These are phyloP conservation scores for Matsumyia berberina DNA, from an alignment of 2,888 invertebrate species.

Conservation along the genomic window DNA sequence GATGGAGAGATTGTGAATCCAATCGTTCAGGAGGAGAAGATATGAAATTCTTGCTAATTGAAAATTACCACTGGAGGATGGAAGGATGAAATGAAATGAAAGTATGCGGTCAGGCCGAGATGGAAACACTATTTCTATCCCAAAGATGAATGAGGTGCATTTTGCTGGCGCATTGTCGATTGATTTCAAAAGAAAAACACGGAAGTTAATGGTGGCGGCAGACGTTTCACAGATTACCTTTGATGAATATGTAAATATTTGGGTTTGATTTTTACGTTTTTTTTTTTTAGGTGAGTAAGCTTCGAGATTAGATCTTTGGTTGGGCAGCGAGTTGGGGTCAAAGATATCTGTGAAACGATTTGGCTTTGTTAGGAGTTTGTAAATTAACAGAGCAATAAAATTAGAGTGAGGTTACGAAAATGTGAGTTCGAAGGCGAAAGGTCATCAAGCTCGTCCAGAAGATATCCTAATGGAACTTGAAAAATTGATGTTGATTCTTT, in stretches of 20 bases:
- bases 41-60: conserved; percentile 71
- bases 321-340: conserved; percentile 28
- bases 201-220: conserved; percentile 32
- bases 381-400: conserved; percentile 16
- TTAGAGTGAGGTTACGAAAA: conserved; percentile 12
- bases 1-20: conserved; percentile 17
- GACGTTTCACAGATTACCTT: neutral
- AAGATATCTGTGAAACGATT: conserved; percentile 15
- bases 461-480: conserved; percentile 13
- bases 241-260: conserved; percentile 52
- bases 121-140: conserved; percentile 9
- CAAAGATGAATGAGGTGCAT: conserved; percentile 58
- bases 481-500: neutral
- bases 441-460: neutral
- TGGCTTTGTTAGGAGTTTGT: neutral
- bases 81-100: conserved; percentile 33
- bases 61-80: conserved; percentile 73
- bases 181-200: conserved; percentile 43
- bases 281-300: neutral
- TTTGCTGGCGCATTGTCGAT: conserved; percentile 30
- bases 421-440: neutral
- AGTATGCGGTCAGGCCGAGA: conserved; percentile 62
- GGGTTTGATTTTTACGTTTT: neutral
- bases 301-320: conserved; percentile 1
- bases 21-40: conserved; percentile 34